These are phyloP conservation scores for Mystacornis crossleyi DNA, from an alignment of 2,113 vertebrate genomes.

Conservation along the genomic window DNA sequence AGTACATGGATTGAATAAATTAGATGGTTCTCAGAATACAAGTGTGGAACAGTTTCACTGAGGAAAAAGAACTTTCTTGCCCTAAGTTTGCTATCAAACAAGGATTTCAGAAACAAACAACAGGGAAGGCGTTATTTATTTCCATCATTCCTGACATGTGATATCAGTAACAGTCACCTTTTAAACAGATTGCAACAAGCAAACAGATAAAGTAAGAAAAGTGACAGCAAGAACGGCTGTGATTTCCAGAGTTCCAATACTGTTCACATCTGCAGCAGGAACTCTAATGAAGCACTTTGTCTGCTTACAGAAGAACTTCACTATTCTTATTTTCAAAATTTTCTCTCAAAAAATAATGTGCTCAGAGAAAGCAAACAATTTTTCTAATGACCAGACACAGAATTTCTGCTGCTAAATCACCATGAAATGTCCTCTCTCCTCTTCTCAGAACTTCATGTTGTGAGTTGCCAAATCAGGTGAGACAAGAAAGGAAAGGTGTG, in stretches of 20 bases:
- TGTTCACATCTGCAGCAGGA: background rate
- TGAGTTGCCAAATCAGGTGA: background rate
- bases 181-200: background rate
- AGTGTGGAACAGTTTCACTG: background rate
- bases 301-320: background rate
- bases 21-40: background rate
- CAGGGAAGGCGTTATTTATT: background rate
- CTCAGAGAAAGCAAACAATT: background rate
- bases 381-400: background rate
- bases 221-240: background rate
- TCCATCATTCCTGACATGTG: background rate
- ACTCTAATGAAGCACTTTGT: background rate
- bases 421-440: background rate
- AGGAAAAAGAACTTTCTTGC: background rate
- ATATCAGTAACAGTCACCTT: background rate
- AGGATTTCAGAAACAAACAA: background rate
- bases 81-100: background rate
- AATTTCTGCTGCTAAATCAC: background rate
- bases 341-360: background rate
- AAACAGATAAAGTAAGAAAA: background rate
- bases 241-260: background rate
- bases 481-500: background rate
- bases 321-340: background rate
- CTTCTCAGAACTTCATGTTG: background rate
- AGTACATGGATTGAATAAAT: background rate